Evolutionary conservation across 2,113 vertebrate genomes (phyloP).

Genomic region (Butorides virescens): DNA sequence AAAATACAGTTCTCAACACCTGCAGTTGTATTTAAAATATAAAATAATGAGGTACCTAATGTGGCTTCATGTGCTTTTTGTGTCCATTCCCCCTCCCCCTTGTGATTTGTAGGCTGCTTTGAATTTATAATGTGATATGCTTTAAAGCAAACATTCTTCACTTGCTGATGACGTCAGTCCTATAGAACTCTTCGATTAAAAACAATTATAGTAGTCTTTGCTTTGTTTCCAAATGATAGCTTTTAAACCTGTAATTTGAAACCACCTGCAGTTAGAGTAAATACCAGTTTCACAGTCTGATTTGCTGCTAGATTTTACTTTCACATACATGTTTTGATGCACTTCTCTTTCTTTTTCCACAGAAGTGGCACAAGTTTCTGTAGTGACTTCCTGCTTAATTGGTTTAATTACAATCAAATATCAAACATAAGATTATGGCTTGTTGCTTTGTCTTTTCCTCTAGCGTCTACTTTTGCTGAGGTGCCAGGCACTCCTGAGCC

Average conservation of each 20-base stretch:
- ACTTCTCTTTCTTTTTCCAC: not conserved
- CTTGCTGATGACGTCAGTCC: not conserved
- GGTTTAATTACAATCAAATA: not conserved
- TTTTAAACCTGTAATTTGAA: constrained; percentile 59
- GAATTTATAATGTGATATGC: constrained; percentile 10
- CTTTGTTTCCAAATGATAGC: constrained; percentile 38
- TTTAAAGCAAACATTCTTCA: constrained; percentile 10
- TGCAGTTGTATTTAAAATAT: not conserved
- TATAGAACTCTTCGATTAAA: not conserved
- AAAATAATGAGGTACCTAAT: not conserved
- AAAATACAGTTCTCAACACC: not conserved
- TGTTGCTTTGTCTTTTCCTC: not conserved
- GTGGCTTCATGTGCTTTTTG: not conserved
- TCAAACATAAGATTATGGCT: not conserved
- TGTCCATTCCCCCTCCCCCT: not conserved
- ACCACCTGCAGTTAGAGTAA: constrained; percentile 51
- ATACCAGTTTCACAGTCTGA: constrained; percentile 24
- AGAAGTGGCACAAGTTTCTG: not conserved
- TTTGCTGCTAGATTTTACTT: not conserved
- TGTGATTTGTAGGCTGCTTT: not conserved
- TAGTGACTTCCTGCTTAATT: not conserved
- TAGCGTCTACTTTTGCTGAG: not conserved
- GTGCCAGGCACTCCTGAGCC: not conserved
- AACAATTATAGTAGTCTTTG: constrained; percentile 15
- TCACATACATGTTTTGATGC: not conserved